phyloP scores from a whole-genome alignment of 2,113 vertebrate species.

The Serilophus lunatus region DNA sequence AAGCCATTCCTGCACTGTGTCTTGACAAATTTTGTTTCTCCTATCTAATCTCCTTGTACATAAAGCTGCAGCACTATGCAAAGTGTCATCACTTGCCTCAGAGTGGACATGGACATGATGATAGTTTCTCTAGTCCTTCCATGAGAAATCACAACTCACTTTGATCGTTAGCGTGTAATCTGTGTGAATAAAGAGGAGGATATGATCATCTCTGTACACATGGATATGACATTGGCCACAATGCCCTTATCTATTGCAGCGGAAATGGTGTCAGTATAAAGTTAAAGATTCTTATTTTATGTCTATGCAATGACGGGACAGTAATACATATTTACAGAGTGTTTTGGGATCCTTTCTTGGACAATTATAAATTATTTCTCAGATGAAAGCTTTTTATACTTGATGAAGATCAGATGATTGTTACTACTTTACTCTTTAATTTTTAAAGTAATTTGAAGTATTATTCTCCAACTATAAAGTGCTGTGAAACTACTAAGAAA shows the following conservation, averaged over 20 bases:
- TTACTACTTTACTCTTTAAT: slow-evolving; percentile 50
- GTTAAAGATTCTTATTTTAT: not conserved
- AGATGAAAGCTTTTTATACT: slow-evolving; percentile 10
- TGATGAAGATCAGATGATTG: slow-evolving; percentile 47
- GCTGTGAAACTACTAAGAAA: slow-evolving; percentile 37
- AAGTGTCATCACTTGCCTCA: not conserved
- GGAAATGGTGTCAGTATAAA: not conserved
- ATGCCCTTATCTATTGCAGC: not conserved
- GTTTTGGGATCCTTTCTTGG: slow-evolving; percentile 17
- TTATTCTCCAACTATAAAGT: slow-evolving; percentile 33
- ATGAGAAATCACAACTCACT: not conserved
- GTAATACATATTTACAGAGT: not conserved
- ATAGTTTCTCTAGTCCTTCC: not conserved
- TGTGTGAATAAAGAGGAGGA: not conserved
- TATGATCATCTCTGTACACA: not conserved
- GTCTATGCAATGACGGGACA: not conserved
- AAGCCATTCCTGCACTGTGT: not conserved
- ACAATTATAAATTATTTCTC: slow-evolving; percentile 3
- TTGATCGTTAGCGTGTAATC: not conserved
- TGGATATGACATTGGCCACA: not conserved
- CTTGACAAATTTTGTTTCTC: not conserved
- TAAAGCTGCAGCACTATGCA: not conserved
- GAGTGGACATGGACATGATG: not conserved
- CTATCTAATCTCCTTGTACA: not conserved
- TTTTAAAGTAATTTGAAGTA: slow-evolving; percentile 57